Base-by-base conservation (phyloP, 2,888 invertebrate species). In the Apotomis betuletana region DNA sequence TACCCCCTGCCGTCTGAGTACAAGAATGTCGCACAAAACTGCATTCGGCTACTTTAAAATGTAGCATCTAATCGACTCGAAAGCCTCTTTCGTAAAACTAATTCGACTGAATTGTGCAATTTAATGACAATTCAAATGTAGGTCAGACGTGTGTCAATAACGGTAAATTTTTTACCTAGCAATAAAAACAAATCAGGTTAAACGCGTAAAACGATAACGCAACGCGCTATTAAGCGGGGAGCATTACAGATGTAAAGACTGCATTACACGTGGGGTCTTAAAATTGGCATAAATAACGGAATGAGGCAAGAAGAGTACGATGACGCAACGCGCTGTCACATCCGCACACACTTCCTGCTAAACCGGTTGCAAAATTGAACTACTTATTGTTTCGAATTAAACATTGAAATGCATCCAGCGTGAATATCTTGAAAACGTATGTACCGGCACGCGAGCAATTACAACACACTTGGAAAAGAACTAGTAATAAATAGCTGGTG, bases 1-100 rank as follows among this genome's bases (percentile, higher is more conserved):
- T 81, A 86, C 89, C 89, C 88, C 82, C 80, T 78, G 73, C 73
- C 71, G 73, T 81, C 74, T 77, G 75, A 41, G 74, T 76, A 76
- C 75, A 77, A 78, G 77, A 78, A 80, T 80, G 74, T 76, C 77
- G 75, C 79, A 81, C 81, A 77, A 84, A 84, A 83, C 80, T 73
- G 75, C 74, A 75, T 67, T 73, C 77, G 77, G 74, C 76, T 78
- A 74, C 76, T 75, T 72, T 75, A 75, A 75, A 79, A 78, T 75
- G 75, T 76, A 78, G 62, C 15, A 41, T 38, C 69, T 51, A 46
- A 57, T 49, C 62, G 8, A 62, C 36, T 54, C 13, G 5, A 49
- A 49, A 6, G 8, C 49, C 9, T 49, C 9, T 27, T 27, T 27
- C 27, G 27, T 27, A 2, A 49, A 49, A 49, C 49, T 49, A 49